Base-by-base conservation (phyloP, 1,140 invertebrate species). In the Megalopta genalis region DNA sequence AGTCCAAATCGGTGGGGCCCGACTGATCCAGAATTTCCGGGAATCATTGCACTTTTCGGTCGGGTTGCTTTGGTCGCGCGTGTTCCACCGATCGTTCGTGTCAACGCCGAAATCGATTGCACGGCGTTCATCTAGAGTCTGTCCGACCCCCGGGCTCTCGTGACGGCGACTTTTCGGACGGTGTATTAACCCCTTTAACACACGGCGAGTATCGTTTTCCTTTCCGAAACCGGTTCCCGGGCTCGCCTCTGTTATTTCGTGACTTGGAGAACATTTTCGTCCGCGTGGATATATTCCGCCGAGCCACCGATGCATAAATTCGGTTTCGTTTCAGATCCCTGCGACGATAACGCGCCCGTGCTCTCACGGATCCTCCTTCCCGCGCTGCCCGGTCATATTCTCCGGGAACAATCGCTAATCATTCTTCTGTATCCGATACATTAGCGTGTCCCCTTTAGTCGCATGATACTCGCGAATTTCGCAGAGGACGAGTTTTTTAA, bases 161-260 rank as follows among this genome's bases (percentile, higher is more conserved):
- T 12, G 2, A 16, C 59, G 46, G 18, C 21, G 64, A 65, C 16
- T 49, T 79, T 74, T 79, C 63, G 12, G 42, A 37, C 39, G 2
- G 77, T 57, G 67, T 79, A 66, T 74, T 74, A 79, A 74, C 70
- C 69, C 52, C 27, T 79, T 49, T 79, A 60, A 79, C 77, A 42
- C 69, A n/a, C n/a, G 46, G 60, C 42, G 77, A 70, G 77, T 74
- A 66, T 79, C 77, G 77, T 74, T 74, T 79, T 74, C 77, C 63
- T 60, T 67, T n/a, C 52, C 10, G 52, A 59, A 79, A 79, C 69
- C 77, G 70, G 77, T 73, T 79, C 71, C 66, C 77, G 39, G 12
- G 12, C 77, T 60, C 77, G 63, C 70, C 60, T 74, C 71, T 74
- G 77, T 60, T 79, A 79, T 79, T 79, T 79, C 77, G 77, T 79